Conservation (phyloP, 1,140 invertebrate genomes). For the Archivesica marissinica region DNA sequence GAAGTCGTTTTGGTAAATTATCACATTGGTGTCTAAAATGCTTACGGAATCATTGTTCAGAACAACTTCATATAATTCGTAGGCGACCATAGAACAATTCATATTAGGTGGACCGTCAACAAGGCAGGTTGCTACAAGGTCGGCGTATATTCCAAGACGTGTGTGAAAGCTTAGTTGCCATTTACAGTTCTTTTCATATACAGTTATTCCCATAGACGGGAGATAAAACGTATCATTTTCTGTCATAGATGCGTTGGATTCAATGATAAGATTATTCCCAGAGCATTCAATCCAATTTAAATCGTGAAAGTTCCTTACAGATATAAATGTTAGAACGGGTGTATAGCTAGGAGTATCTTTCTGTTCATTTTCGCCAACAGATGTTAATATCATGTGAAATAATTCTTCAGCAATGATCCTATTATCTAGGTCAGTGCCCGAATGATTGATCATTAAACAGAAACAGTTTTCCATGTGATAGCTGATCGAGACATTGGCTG, state of each 20-base stretch:
- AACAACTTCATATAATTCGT: background rate
- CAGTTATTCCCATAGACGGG: background rate
- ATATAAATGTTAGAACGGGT: background rate
- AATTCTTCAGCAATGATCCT: background rate
- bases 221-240: background rate
- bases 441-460: background rate
- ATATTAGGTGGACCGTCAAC: background rate
- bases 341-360: background rate
- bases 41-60: background rate
- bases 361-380: background rate
- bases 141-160: background rate
- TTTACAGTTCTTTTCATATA: background rate
- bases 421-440: background rate
- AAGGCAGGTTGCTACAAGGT: background rate
- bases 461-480: background rate
- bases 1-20: background rate
- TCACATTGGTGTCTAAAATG: background rate
- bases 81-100: slow-evolving; percentile 18
- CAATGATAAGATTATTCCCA: background rate
- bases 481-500: background rate
- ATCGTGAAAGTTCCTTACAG: background rate
- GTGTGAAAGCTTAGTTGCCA: background rate
- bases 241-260: background rate
- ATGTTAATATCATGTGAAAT: background rate
- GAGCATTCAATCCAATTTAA: background rate